These are phyloP conservation scores for Drosophila repleta DNA, from an alignment of 1,140 invertebrate genomes.

Conservation along the genomic window DNA sequence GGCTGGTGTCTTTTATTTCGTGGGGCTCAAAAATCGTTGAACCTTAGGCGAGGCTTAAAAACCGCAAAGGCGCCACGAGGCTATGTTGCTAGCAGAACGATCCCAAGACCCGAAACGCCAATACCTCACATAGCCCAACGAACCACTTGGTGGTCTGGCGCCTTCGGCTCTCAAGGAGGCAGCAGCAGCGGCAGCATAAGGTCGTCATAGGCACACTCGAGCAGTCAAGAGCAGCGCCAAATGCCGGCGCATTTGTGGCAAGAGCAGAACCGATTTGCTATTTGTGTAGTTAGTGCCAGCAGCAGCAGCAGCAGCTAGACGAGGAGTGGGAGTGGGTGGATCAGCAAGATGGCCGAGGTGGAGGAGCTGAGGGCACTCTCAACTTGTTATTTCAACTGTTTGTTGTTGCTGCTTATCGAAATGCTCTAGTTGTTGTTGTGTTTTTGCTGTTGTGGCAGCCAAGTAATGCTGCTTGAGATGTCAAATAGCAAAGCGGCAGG, in stretches of 20 bases:
- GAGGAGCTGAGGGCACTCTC: conserved; percentile 38
- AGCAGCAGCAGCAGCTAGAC: background rate
- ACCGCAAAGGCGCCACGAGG: conserved; percentile 40
- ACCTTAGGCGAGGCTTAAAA: conserved; percentile 42
- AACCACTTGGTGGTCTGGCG: conserved; percentile 27
- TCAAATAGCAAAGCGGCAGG: conserved; percentile 66
- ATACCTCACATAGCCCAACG: conserved; percentile 19
- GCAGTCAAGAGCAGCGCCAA: conserved; percentile 62
- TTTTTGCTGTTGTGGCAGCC: conserved; percentile 29
- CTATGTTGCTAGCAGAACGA: conserved; percentile 11
- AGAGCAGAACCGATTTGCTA: conserved; percentile 70
- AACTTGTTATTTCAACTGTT: conserved; percentile 58
- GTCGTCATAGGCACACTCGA: conserved; percentile 44
- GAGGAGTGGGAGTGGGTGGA: too few species aligned
- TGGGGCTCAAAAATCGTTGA: conserved; percentile 13
- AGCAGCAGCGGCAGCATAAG: conserved; percentile 9
- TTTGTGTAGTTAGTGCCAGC: conserved; percentile 51
- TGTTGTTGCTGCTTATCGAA: conserved; percentile 28
- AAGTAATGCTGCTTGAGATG: conserved; percentile 76
- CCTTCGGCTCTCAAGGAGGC: conserved; percentile 19
- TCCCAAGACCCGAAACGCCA: conserved; percentile 32
- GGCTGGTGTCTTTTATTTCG: background rate
- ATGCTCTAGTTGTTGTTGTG: conserved; percentile 29
- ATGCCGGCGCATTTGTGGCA: conserved; percentile 60
- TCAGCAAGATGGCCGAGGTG: background rate